Evolutionary conservation across 2,888 invertebrate genomes (phyloP).

Genomic region (Nymphalis polychloros): DNA sequence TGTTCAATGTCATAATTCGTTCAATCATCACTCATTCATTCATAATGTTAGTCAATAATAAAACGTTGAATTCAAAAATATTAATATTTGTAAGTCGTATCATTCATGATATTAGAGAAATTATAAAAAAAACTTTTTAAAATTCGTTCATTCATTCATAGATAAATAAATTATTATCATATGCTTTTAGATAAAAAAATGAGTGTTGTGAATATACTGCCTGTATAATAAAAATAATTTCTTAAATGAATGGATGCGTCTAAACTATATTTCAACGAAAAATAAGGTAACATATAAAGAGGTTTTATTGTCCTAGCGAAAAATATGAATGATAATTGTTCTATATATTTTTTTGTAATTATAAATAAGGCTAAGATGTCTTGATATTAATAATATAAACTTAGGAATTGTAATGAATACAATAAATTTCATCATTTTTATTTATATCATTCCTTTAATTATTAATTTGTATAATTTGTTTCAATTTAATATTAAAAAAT

Average conservation of each 20-base stretch:
- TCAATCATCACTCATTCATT: no score
- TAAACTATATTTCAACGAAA: neutral
- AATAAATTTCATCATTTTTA: neutral
- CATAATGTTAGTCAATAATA: no score
- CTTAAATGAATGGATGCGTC: neutral
- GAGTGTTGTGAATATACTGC: constrained; percentile 20
- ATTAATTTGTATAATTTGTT: no score
- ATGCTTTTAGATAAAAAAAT: neutral
- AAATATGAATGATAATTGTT: neutral
- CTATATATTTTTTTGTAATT: neutral
- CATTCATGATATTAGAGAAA: no score
- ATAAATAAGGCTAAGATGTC: neutral
- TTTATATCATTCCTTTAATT: neutral
- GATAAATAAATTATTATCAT: neutral
- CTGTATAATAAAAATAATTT: constrained; percentile 7
- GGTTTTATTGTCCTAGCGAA: neutral
- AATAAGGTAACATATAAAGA: constrained; percentile 1
- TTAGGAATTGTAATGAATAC: constrained; percentile 3
- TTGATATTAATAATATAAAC: neutral
- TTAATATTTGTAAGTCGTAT: no score
- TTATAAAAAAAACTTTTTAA: neutral
- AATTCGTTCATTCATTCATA: constrained; percentile 36
- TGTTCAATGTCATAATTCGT: no score
- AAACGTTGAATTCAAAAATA: no score
- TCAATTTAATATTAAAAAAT: no score